Conservation (phyloP, 2,113 vertebrate species). For the Turdus rufiventris region DNA sequence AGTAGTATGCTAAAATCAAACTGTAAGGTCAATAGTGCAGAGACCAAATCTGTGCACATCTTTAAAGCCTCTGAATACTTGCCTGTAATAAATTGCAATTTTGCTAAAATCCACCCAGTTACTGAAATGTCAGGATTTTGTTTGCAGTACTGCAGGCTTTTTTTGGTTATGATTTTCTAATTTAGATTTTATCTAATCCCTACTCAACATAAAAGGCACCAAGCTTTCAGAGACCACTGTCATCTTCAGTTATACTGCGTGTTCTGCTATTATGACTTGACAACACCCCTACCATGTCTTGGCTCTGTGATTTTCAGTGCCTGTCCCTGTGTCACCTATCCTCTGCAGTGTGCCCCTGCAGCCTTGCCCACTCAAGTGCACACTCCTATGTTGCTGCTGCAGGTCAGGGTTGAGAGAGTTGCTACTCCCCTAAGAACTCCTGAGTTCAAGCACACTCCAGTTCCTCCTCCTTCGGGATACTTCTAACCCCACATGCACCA, state of each 20-base stretch:
- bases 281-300: background rate
- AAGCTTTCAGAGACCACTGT: background rate
- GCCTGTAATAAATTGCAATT: background rate
- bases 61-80: background rate
- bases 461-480: background rate
- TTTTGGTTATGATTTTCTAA: background rate
- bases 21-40: background rate
- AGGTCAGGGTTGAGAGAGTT: background rate
- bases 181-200: background rate
- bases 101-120: background rate
- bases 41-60: background rate
- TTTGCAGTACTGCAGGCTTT: background rate
- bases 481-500: rapidly evolving
- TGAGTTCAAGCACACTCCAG: background rate
- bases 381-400: rapidly evolving
- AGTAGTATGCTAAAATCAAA: background rate
- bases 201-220: background rate
- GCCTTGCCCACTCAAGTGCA: background rate
- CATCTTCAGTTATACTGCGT: background rate
- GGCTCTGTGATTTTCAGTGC: background rate
- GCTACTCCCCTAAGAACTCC: background rate
- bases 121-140: background rate
- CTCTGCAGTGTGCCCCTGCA: background rate
- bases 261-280: background rate
- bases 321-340: background rate